Evolutionary conservation across 2,888 invertebrate genomes (phyloP).

Genomic region (Entomobrya proxima): DNA sequence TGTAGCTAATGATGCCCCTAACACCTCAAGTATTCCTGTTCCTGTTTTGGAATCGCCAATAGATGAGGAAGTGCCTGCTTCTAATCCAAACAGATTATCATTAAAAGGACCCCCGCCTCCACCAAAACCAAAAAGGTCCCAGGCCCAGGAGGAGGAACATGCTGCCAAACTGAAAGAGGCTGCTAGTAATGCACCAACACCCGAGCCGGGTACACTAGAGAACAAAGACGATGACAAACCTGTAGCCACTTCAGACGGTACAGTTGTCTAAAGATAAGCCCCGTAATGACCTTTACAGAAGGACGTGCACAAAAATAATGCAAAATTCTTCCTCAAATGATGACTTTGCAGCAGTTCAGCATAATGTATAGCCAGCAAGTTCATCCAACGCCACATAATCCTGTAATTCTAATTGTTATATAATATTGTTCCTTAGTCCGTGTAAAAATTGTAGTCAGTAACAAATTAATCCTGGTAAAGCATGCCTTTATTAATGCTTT

Average conservation of each 20-base stretch:
- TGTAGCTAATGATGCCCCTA: not conserved
- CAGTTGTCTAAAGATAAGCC: conserved; percentile 25
- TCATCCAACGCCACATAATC: too few species aligned
- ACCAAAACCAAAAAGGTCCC: conserved; percentile 47
- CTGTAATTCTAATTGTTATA: too few species aligned
- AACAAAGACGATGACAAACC: not conserved
- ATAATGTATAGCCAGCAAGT: too few species aligned
- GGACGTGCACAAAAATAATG: too few species aligned
- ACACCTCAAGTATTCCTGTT: not conserved
- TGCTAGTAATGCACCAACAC: not conserved
- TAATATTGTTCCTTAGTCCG: too few species aligned
- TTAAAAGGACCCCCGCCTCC: conserved; percentile 44
- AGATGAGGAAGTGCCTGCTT: conserved; percentile 16
- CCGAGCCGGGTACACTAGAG: not conserved
- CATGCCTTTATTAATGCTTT: too few species aligned
- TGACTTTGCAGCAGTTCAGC: too few species aligned
- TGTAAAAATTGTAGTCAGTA: too few species aligned
- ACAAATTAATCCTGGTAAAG: too few species aligned
- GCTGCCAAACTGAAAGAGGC: not conserved
- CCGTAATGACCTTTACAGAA: too few species aligned
- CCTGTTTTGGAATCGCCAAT: conserved; percentile 49
- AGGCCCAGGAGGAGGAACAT: not conserved
- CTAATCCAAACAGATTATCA: not conserved
- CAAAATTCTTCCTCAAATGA: too few species aligned
- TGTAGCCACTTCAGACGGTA: conserved; percentile 2